phyloP scores from a whole-genome alignment of 2,797 vertebrate genomes.

The Salarias fasciatus region DNA sequence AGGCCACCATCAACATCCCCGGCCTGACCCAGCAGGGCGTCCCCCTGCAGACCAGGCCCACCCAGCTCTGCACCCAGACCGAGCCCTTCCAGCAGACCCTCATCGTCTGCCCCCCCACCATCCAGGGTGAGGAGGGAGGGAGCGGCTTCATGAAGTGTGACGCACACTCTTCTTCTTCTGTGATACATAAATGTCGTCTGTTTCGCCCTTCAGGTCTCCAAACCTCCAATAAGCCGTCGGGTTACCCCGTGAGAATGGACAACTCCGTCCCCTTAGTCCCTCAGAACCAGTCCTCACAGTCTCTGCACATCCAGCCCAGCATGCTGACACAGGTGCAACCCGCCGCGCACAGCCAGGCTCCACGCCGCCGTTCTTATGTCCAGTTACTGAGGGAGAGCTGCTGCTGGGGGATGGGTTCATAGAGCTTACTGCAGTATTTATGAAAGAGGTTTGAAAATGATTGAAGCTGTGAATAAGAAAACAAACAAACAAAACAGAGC shows the following conservation, averaged over 20 bases:
- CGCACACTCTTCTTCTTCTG: too few species aligned
- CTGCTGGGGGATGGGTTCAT: too few species aligned
- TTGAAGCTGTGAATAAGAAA: too few species aligned
- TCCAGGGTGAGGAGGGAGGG: constrained; percentile 87
- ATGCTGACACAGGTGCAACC: constrained; percentile 93
- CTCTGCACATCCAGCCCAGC: constrained; percentile 95
- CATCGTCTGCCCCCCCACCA: constrained; percentile 96
- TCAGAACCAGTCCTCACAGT: constrained; percentile 92
- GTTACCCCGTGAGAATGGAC: constrained; percentile 96
- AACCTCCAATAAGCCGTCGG: constrained; percentile 91
- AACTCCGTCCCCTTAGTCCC: constrained; percentile 93
- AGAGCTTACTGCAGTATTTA: too few species aligned
- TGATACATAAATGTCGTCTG: too few species aligned
- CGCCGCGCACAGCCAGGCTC: background rate
- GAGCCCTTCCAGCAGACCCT: constrained; percentile 98
- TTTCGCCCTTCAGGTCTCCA: constrained; percentile 84
- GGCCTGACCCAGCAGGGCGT: constrained; percentile 93
- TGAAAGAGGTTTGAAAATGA: too few species aligned
- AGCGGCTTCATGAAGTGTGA: background rate
- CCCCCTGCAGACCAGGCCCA: constrained; percentile 91
- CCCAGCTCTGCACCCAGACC: constrained; percentile 93
- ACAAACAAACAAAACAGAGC: too few species aligned
- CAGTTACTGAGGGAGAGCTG: too few species aligned
- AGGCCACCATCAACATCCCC: constrained; percentile 94
- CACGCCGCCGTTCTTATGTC: too few species aligned